These are phyloP conservation scores for Triplophysa yarkandensis DNA, from an alignment of 2,797 vertebrate genomes.

Conservation along the genomic window DNA sequence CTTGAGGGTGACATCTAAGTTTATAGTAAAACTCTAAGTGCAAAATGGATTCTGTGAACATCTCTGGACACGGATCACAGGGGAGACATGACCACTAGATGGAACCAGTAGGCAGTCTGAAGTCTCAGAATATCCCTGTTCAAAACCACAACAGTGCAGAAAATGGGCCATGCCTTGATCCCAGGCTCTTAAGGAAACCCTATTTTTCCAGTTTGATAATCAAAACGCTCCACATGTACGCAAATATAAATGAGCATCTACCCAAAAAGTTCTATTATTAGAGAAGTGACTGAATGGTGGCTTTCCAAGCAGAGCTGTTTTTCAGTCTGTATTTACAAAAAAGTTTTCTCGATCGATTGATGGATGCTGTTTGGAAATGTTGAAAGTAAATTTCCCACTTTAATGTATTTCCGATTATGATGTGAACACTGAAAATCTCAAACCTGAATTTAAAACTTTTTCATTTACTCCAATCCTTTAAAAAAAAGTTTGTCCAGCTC, in stretches of 20 bases:
- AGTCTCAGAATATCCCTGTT: constrained; percentile 16
- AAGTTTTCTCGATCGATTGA: not conserved
- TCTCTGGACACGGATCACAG: not conserved
- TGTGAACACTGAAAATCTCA: not conserved
- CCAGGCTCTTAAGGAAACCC: constrained; percentile 8
- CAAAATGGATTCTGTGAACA: constrained; percentile 1
- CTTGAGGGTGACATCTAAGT: too few relatives aligned
- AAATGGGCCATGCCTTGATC: constrained; percentile 27
- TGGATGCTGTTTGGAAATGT: not conserved
- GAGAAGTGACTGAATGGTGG: constrained; percentile 1
- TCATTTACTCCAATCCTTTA: not conserved
- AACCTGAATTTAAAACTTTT: not conserved
- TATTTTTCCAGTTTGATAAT: constrained; percentile 29
- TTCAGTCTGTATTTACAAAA: not conserved
- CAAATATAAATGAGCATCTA: not conserved
- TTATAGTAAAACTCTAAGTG: not conserved
- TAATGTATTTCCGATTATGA: constrained; percentile 4
- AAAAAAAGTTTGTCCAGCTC: constrained; percentile 9
- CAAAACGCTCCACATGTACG: constrained; percentile 17
- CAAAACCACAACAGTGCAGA: constrained; percentile 20
- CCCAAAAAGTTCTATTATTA: not conserved
- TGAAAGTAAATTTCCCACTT: constrained; percentile 9
- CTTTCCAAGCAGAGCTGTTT: not conserved
- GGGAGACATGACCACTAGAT: constrained; percentile 38
- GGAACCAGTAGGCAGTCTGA: constrained; percentile 10